Conservation (phyloP, 2,797 vertebrate species). For the Pachyuromys duprasi region DNA sequence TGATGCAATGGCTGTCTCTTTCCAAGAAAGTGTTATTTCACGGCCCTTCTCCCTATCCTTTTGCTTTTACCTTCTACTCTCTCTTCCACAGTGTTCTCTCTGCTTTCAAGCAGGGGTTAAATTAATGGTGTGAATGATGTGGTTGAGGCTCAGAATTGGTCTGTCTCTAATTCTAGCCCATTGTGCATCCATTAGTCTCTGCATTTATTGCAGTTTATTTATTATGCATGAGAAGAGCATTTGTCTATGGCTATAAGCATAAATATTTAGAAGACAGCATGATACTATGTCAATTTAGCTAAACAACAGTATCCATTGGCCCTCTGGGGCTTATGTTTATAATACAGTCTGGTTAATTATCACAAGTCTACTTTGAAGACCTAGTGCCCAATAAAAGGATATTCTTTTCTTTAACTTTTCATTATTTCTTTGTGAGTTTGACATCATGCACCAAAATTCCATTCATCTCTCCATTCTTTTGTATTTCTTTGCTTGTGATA, state of each 20-base stretch:
- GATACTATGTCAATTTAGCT: background rate
- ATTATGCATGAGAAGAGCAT: background rate
- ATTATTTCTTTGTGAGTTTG: background rate
- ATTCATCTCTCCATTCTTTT: background rate
- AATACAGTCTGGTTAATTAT: background rate
- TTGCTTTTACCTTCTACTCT: background rate
- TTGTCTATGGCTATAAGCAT: background rate
- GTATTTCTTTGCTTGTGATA: background rate
- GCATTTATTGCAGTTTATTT: background rate
- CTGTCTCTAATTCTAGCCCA: background rate
- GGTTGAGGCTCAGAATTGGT: background rate
- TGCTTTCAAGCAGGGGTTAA: background rate
- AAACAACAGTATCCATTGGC: background rate
- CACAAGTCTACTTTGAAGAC: background rate
- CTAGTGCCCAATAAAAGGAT: background rate
- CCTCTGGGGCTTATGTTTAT: background rate
- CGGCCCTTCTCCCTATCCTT: background rate
- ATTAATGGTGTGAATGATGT: background rate
- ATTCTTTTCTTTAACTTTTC: background rate
- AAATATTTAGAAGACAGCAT: background rate
- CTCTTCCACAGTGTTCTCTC: background rate
- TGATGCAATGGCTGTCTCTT: background rate
- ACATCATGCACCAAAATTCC: background rate
- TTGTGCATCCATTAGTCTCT: background rate
- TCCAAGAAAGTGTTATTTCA: background rate